Percentiles rank a stretch among this genome's conserved stretches.
Evolutionary conservation across 2,797 vertebrate genomes (phyloP).

Genomic region (Pantherophis vulpinus): DNA sequence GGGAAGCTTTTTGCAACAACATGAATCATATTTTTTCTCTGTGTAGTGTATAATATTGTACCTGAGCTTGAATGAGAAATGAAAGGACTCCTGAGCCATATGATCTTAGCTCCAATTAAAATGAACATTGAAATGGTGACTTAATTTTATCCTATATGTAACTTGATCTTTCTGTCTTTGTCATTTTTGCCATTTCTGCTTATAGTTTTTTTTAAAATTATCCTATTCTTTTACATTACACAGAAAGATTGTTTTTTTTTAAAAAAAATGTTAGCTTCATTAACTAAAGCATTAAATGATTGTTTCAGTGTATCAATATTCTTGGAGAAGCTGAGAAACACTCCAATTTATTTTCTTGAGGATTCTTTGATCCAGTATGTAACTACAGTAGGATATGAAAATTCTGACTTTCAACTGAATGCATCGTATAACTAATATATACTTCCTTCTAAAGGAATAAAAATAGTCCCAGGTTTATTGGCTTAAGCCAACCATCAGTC

Average conservation of each 20-base stretch:
- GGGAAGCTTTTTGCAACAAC: background rate
- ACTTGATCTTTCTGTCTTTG: background rate
- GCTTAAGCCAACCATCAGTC: background rate
- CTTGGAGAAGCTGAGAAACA: background rate
- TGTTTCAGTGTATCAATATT: background rate
- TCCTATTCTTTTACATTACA: background rate
- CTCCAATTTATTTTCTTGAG: background rate
- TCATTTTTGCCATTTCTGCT: background rate
- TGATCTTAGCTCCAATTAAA: background rate
- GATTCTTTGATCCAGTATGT: background rate
- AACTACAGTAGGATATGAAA: background rate
- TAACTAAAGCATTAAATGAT: background rate
- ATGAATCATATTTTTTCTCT: background rate
- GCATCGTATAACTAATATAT: background rate
- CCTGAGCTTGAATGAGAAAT: background rate
- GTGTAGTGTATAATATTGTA: background rate
- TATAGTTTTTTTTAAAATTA: background rate
- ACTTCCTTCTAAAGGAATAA: background rate
- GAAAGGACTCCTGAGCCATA: background rate
- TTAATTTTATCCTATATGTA: background rate
- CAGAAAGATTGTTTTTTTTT: background rate
- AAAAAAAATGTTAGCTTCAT: background rate
- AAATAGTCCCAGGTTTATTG: background rate
- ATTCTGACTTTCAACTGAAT: background rate
- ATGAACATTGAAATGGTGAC: background rate